These are phyloP conservation scores for Lerema accius DNA, from an alignment of 1,140 invertebrate genomes.

Conservation along the genomic window DNA sequence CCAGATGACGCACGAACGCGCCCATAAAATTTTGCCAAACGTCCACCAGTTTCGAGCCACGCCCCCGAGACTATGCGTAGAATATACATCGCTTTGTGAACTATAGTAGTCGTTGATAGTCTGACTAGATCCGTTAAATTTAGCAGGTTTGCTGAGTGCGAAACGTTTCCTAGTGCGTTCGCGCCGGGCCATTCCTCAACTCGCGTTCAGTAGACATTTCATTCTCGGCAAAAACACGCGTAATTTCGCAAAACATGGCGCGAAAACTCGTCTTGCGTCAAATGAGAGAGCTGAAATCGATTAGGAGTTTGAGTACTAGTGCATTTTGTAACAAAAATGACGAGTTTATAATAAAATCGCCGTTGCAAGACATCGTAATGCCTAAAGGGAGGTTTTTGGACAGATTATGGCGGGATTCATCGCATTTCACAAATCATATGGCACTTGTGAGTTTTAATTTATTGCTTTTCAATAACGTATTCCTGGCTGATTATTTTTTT, in stretches of 20 bases:
- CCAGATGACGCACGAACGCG: no score
- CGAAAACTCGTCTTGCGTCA: constrained; percentile 61
- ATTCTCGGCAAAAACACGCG: constrained; percentile 45
- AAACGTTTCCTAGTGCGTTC: constrained; percentile 20
- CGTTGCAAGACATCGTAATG: constrained; percentile 57
- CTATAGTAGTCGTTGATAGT: background rate
- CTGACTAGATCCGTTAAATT: constrained; percentile 14
- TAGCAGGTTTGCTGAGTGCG: constrained; percentile 31
- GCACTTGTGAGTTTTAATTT: constrained; percentile 73
- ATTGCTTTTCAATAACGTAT: background rate
- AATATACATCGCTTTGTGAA: no score
- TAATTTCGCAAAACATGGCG: constrained; percentile 50
- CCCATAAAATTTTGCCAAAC: no score
- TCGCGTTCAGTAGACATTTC: constrained; percentile 36
- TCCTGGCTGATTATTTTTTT: no score
- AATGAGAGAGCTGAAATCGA: constrained; percentile 47
- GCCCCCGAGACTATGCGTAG: no score
- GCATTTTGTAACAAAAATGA: constrained; percentile 49
- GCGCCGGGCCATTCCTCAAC: background rate
- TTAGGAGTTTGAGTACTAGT: constrained; percentile 31
- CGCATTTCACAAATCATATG: constrained; percentile 55
- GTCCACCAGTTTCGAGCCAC: no score
- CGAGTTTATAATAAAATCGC: constrained; percentile 60
- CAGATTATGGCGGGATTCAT: constrained; percentile 51
- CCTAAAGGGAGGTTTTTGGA: constrained; percentile 63